Percentiles rank a stretch among this genome's conserved stretches.
These are phyloP conservation scores for Xenopus borealis DNA, from an alignment of 2,113 vertebrate species.

Conservation along the genomic window DNA sequence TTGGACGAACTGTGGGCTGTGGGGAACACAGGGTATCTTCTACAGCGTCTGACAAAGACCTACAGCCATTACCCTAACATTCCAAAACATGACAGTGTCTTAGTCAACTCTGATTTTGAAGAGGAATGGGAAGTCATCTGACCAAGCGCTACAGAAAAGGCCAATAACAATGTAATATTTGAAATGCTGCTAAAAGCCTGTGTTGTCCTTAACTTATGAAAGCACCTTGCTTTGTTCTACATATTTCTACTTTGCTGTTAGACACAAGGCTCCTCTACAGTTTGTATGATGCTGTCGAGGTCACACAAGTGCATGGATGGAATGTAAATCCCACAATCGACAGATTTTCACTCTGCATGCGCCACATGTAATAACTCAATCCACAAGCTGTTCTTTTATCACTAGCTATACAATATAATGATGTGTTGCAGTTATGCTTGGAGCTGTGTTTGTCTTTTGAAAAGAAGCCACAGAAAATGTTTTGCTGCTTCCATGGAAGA, in stretches of 20 bases:
- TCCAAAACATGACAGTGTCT: conserved; percentile 56
- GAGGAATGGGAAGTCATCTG: conserved; percentile 98
- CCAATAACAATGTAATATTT: conserved; percentile 1
- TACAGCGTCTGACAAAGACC: conserved; percentile 88
- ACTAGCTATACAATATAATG: too few relatives aligned
- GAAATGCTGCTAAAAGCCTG: conserved; percentile 34
- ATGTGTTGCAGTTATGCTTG: too few relatives aligned
- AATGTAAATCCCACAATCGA: neutral
- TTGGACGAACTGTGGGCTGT: conserved; percentile 90
- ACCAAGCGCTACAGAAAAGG: conserved; percentile 35
- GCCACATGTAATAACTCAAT: neutral
- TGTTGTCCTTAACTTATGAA: conserved; percentile 29
- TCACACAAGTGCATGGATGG: neutral
- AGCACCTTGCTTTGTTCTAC: conserved; percentile 27
- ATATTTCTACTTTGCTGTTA: conserved; percentile 4
- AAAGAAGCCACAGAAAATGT: too few relatives aligned
- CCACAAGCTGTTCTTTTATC: too few relatives aligned
- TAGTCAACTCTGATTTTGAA: conserved; percentile 72
- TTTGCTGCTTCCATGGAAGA: too few relatives aligned
- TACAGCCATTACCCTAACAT: conserved; percentile 69
- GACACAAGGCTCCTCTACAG: neutral
- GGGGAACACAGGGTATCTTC: conserved; percentile 73
- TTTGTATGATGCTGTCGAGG: neutral
- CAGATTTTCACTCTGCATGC: neutral
- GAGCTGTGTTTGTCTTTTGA: too few relatives aligned